Evolutionary conservation across 1,140 invertebrate species (phyloP).

Genomic region (Lamellibrachia luymesi): DNA sequence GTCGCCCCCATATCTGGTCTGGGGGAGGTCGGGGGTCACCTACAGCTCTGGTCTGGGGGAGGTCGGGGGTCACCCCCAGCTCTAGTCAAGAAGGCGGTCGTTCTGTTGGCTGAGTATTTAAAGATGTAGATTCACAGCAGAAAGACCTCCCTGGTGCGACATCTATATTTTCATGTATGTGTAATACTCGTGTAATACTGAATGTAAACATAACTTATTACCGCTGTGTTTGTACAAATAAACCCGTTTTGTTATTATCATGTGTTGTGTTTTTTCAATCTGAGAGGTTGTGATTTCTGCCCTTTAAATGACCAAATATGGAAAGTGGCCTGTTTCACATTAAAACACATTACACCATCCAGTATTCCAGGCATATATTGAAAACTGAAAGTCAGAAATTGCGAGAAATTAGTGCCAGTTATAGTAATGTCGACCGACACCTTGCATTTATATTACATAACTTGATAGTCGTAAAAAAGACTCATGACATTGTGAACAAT

Average conservation of each 20-base stretch:
- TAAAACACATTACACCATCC: too few relatives aligned
- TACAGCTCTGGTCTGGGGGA: not conserved
- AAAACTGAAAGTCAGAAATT: too few relatives aligned
- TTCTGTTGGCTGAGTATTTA: not conserved
- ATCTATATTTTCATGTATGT: not conserved
- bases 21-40: not conserved
- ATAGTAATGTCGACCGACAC: too few relatives aligned
- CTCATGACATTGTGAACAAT: too few relatives aligned
- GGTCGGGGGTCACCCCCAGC: not conserved
- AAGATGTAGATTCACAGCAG: not conserved
- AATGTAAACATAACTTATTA: not conserved
- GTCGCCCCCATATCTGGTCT: not conserved
- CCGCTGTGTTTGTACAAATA: constrained; percentile 4
- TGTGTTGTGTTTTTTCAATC: too few relatives aligned
- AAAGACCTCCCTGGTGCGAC: not conserved
- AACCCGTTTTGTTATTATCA: not conserved
- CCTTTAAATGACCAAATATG: too few relatives aligned
- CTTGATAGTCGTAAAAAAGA: too few relatives aligned
- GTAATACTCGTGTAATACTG: not conserved
- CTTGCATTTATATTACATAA: too few relatives aligned
- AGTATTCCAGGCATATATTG: too few relatives aligned
- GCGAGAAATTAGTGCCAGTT: too few relatives aligned
- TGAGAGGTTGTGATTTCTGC: too few relatives aligned
- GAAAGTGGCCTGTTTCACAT: too few relatives aligned
- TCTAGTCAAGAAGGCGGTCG: not conserved